A percentile compares a stretch with the other conserved stretches of the same genome.
phyloP scores from a whole-genome alignment of 2,113 vertebrate species.

The Equus przewalskii region DNA sequence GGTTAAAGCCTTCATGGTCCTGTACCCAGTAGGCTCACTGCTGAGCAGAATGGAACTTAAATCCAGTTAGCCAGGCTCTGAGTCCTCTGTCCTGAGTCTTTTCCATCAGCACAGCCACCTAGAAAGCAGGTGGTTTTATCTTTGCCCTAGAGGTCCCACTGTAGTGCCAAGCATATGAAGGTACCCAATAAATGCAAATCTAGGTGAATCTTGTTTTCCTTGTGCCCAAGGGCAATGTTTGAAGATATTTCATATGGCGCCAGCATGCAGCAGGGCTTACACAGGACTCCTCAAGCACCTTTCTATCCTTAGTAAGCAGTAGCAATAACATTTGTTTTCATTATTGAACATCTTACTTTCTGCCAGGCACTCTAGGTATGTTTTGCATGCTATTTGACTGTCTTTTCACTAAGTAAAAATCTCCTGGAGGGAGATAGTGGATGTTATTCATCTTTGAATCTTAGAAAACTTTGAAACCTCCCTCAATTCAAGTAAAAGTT shows the following conservation, averaged over 20 bases:
- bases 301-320: not conserved
- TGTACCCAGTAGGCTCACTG: not conserved
- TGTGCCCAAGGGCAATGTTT: slow-evolving; percentile 68
- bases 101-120: not conserved
- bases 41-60: not conserved
- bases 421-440: not conserved
- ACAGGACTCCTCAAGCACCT: not conserved
- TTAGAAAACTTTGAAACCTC: not conserved
- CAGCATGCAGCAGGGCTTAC: not conserved
- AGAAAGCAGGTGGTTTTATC: not conserved
- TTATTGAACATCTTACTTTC: not conserved
- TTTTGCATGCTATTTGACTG: not conserved
- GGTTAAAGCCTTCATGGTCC: not conserved
- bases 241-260: slow-evolving; percentile 51
- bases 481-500: not conserved
- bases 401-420: not conserved
- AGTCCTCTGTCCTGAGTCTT: not conserved
- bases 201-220: slow-evolving; percentile 52
- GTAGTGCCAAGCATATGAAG: not conserved
- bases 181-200: not conserved
- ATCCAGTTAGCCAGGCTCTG: not conserved
- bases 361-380: too few species aligned
- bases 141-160: not conserved
- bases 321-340: not conserved
- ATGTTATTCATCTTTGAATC: not conserved